Conservation (phyloP, 1,140 invertebrate genomes). For the Dendrolimus kikuchii region DNA sequence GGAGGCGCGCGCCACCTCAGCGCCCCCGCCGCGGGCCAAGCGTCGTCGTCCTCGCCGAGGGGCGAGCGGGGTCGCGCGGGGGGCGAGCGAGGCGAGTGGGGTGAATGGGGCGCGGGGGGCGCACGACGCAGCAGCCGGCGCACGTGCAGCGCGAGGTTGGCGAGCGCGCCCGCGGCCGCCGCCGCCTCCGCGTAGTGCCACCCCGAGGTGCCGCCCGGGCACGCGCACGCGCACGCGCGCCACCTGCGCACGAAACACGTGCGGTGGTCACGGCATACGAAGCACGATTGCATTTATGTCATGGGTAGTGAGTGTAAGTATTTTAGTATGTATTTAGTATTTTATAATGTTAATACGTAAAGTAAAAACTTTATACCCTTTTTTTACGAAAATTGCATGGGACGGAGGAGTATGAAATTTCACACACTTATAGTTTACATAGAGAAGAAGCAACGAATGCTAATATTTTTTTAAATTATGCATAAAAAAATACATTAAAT, state of each 20-base stretch:
- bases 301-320: background rate
- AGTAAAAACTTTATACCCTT: too few species aligned
- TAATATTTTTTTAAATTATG: too few species aligned
- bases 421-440: too few species aligned
- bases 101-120: slow-evolving; percentile 12
- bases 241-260: slow-evolving; percentile 30
- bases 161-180: slow-evolving; percentile 25
- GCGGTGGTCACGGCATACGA: too few species aligned
- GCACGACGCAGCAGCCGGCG: slow-evolving; percentile 18
- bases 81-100: slow-evolving; percentile 1
- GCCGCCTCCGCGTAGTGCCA: slow-evolving; percentile 38
- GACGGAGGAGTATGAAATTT: too few species aligned
- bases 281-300: slow-evolving; percentile 1
- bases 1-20: background rate
- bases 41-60: slow-evolving; percentile 3
- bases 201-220: slow-evolving; percentile 32
- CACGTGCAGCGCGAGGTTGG: slow-evolving; percentile 35
- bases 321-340: slow-evolving; percentile 1
- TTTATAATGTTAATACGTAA: slow-evolving; percentile 3
- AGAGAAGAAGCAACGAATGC: too few species aligned
- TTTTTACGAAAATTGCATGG: too few species aligned
- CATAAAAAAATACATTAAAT: too few species aligned
- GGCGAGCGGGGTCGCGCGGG: slow-evolving; percentile 1
- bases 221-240: slow-evolving; percentile 18
- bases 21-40: background rate